These are phyloP conservation scores for Heliconius melpomene DNA, from an alignment of 1,140 invertebrate species.

Conservation along the genomic window DNA sequence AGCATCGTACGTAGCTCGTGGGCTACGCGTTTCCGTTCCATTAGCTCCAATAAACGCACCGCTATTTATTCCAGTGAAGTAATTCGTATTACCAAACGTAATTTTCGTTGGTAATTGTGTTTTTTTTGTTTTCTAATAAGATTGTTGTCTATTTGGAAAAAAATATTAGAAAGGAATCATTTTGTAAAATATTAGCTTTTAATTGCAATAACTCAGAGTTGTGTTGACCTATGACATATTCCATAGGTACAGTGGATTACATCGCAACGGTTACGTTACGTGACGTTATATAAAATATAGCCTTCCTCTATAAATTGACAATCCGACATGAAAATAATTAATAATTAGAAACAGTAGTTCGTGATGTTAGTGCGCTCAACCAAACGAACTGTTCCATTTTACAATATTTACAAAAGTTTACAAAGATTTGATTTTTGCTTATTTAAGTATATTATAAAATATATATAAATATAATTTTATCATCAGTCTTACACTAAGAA, in stretches of 20 bases:
- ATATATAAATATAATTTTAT: neutral
- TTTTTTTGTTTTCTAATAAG: constrained; percentile 15
- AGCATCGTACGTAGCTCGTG: constrained; percentile 36
- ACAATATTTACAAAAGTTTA: too few relatives aligned
- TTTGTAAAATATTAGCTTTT: neutral
- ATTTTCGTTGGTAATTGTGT: neutral
- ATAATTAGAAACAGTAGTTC: too few relatives aligned
- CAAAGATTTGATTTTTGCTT: too few relatives aligned
- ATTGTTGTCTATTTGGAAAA: neutral
- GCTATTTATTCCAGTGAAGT: constrained; percentile 39
- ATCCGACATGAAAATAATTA: too few relatives aligned
- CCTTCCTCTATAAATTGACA: too few relatives aligned
- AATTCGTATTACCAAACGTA: constrained; percentile 31
- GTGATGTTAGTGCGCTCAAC: too few relatives aligned
- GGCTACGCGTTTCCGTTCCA: constrained; percentile 41
- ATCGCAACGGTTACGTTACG: too few relatives aligned
- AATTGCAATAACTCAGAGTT: too few relatives aligned
- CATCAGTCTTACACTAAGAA: neutral
- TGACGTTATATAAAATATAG: neutral
- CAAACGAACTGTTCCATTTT: too few relatives aligned
- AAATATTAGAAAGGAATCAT: neutral
- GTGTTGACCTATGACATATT: too few relatives aligned
- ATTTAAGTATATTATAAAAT: too few relatives aligned
- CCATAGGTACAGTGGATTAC: too few relatives aligned
- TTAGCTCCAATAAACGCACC: constrained; percentile 43